A percentile compares a stretch with the other conserved stretches of the same genome.
Conservation (phyloP, 2,888 invertebrate species). For the Marronus borbonicus region DNA sequence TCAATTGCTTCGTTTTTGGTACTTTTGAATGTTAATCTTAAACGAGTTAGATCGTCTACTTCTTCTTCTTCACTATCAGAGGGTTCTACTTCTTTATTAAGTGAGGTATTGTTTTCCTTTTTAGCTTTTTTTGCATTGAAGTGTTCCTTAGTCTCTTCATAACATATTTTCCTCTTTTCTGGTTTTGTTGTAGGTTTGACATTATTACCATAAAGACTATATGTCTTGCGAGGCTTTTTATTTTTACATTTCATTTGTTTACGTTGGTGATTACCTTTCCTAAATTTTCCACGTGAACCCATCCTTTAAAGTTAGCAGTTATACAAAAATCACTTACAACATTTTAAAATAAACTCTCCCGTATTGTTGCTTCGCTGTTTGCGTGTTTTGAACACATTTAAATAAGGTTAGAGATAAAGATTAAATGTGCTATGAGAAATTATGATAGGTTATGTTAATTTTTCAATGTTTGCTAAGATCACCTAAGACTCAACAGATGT, state of each 20-base stretch:
- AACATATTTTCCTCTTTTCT: constrained; percentile 52
- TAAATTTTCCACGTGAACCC: constrained; percentile 43
- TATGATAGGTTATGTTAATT: too few species aligned
- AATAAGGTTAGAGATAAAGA: too few species aligned
- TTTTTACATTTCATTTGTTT: constrained; percentile 31
- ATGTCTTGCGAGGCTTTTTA: constrained; percentile 48
- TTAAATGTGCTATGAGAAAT: too few species aligned
- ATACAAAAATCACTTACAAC: neutral
- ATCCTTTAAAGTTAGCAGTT: constrained; percentile 9
- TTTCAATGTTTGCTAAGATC: too few species aligned
- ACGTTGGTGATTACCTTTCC: constrained; percentile 6
- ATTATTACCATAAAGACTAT: constrained; percentile 57
- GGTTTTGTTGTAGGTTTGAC: constrained; percentile 47
- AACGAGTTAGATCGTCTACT: constrained; percentile 60
- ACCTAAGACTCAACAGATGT: too few species aligned
- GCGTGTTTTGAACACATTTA: too few species aligned
- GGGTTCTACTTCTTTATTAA: constrained; percentile 22
- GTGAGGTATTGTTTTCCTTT: constrained; percentile 28
- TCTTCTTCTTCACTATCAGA: constrained; percentile 57
- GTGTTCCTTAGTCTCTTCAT: neutral
- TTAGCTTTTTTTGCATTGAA: constrained; percentile 37
- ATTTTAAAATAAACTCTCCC: too few species aligned
- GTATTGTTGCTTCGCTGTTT: too few species aligned
- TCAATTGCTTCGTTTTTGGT: constrained; percentile 62
- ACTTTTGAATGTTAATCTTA: constrained; percentile 60